Evolutionary conservation across 2,113 vertebrate genomes (phyloP).

Genomic region (Marmota flaviventris): DNA sequence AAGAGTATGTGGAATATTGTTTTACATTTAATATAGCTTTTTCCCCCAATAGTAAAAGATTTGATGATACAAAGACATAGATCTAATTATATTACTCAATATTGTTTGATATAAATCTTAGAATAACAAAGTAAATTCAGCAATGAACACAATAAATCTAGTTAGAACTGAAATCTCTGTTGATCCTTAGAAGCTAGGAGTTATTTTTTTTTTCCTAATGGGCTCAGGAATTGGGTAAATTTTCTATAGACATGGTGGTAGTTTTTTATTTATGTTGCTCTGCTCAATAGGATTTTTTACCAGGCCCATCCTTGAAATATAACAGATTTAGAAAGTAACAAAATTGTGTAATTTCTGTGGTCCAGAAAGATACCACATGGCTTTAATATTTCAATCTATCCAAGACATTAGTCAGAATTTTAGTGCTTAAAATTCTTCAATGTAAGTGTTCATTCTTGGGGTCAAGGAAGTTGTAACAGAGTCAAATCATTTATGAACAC

Average conservation of each 20-base stretch:
- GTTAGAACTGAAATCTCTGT: background rate
- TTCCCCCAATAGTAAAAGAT: background rate
- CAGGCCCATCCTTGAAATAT: background rate
- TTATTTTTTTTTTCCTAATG: background rate
- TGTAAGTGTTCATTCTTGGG: background rate
- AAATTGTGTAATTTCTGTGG: background rate
- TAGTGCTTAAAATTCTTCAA: background rate
- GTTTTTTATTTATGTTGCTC: background rate
- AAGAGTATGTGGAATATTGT: background rate
- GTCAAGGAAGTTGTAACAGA: background rate
- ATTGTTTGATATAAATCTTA: background rate
- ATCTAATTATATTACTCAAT: background rate
- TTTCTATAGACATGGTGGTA: background rate
- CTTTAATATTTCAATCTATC: background rate
- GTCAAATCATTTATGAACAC: background rate
- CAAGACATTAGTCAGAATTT: background rate
- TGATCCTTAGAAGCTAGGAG: accelerated
- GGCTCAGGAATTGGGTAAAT: background rate
- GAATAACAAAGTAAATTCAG: background rate
- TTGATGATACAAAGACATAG: background rate
- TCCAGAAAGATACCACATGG: background rate
- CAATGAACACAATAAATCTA: background rate
- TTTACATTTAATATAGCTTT: background rate
- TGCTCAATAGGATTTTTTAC: background rate
- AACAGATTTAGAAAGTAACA: background rate